These are phyloP conservation scores for Steinernema feltiae DNA, from an alignment of 1,140 invertebrate genomes.

Conservation along the genomic window DNA sequence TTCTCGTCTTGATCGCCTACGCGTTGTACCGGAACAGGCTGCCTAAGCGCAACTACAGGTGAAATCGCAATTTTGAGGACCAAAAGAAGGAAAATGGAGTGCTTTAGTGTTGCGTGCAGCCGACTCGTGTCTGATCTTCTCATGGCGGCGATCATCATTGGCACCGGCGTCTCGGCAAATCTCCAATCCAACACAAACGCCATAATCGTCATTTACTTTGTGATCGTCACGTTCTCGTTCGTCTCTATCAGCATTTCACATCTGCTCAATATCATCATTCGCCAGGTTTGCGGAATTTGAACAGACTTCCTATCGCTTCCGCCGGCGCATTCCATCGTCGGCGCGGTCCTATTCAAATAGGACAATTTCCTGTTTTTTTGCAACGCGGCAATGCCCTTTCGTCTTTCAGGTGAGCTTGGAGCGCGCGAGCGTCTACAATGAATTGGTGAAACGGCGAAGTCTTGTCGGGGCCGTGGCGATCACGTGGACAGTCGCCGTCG, in stretches of 20 bases:
- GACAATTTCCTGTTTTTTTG: no score
- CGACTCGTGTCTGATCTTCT: background rate
- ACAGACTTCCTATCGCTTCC: no score
- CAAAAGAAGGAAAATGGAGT: background rate
- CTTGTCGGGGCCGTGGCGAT: background rate
- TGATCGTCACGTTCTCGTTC: background rate
- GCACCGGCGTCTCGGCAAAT: constrained; percentile 4
- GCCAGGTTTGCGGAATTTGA: background rate
- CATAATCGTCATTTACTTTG: background rate
- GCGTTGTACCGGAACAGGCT: background rate
- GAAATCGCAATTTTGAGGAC: background rate
- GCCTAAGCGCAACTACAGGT: background rate
- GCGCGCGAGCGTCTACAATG: background rate
- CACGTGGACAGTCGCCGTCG: background rate
- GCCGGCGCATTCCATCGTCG: no score
- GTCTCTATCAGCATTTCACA: background rate
- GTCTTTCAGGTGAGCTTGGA: constrained; percentile 1
- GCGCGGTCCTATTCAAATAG: no score
- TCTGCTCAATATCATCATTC: background rate
- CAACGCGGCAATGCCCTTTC: no score
- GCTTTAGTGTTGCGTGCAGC: background rate
- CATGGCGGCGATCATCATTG: background rate
- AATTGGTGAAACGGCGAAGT: background rate
- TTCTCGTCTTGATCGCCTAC: background rate
- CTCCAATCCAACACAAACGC: constrained; percentile 4